These are phyloP conservation scores for Tenodera sinensis DNA, from an alignment of 2,888 invertebrate genomes.

Conservation along the genomic window DNA sequence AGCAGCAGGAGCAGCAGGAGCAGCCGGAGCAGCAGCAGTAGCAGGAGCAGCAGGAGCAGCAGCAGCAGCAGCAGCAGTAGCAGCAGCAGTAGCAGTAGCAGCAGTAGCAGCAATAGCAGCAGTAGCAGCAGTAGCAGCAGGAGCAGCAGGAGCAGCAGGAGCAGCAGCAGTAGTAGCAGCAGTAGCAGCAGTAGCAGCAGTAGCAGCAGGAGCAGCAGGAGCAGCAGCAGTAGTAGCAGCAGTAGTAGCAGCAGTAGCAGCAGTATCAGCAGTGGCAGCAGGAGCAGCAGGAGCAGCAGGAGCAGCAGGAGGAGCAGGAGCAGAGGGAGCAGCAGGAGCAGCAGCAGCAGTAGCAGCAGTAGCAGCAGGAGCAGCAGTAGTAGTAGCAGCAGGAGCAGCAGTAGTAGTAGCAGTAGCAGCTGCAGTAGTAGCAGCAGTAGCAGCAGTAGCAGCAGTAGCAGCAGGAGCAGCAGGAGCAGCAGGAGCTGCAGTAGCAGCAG, in stretches of 20 bases:
- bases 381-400: not conserved
- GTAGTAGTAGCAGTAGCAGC: not conserved
- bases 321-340: slow-evolving; percentile 30
- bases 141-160: slow-evolving; percentile 18
- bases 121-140: not conserved
- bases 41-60: not conserved
- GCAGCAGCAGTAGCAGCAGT: slow-evolving; percentile 29
- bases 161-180: slow-evolving; percentile 31
- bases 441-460: slow-evolving; percentile 15
- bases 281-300: slow-evolving; percentile 29
- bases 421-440: not conserved
- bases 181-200: not conserved
- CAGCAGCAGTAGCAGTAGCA: slow-evolving; percentile 30
- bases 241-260: slow-evolving; percentile 23
- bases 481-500: not conserved
- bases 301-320: not conserved
- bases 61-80: slow-evolving; percentile 29
- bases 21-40: slow-evolving; percentile 31
- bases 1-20: slow-evolving; percentile 30
- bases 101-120: not conserved
- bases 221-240: not conserved
- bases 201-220: slow-evolving; percentile 18
- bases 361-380: not conserved
- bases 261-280: slow-evolving; percentile 31
- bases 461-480: not conserved